Conservation (phyloP, 2,888 invertebrate species). For the Cheilosia grossa region DNA sequence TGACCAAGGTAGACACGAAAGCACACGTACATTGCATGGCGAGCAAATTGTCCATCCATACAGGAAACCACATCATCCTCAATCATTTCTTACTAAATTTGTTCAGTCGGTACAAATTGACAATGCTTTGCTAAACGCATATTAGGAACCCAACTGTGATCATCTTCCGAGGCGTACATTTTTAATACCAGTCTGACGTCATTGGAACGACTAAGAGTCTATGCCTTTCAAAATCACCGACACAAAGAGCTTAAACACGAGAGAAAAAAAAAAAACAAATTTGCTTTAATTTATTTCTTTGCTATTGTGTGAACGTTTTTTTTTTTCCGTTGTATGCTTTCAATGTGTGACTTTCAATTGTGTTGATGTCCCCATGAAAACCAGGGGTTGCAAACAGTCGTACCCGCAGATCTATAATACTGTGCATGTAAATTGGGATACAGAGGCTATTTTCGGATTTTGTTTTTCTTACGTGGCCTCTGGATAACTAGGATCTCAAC, state of each 20-base stretch:
- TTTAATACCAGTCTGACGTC: constrained; percentile 64
- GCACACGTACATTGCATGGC: background rate
- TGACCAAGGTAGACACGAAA: background rate
- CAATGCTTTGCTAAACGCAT: constrained; percentile 40
- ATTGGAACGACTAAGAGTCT: constrained; percentile 69
- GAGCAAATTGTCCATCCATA: constrained; percentile 57
- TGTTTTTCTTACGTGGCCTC: too few relatives aligned
- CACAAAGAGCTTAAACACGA: constrained; percentile 45
- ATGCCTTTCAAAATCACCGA: constrained; percentile 70
- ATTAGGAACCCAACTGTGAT: constrained; percentile 68
- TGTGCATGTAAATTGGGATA: background rate
- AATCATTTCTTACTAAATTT: constrained; percentile 58
- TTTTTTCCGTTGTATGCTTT: constrained; percentile 42
- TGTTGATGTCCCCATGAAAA: constrained; percentile 49
- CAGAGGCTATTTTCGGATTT: background rate
- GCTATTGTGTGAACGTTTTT: constrained; percentile 50
- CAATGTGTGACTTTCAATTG: constrained; percentile 65
- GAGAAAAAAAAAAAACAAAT: constrained; percentile 38
- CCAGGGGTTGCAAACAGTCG: constrained; percentile 53
- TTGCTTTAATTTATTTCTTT: constrained; percentile 70
- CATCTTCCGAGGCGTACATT: constrained; percentile 61
- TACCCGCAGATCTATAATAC: too few relatives aligned
- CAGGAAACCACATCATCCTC: constrained; percentile 60
- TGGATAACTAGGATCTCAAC: too few relatives aligned
- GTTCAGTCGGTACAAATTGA: constrained; percentile 49